Percentiles rank a stretch among this genome's conserved stretches.
phyloP scores from a whole-genome alignment of 2,888 invertebrate genomes.

The Hypercompe scribonia region DNA sequence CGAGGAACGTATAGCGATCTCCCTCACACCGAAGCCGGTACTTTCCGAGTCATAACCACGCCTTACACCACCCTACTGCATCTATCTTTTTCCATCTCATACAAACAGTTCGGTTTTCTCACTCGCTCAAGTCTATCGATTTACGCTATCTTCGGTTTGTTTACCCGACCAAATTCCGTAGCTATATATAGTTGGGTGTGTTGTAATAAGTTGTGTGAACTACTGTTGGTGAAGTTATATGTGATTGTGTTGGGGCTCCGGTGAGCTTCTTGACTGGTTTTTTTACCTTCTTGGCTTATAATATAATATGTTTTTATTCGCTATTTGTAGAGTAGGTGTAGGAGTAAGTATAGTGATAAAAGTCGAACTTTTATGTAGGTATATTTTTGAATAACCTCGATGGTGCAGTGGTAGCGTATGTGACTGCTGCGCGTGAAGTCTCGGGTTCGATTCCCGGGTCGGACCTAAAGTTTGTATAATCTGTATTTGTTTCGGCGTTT shows the following conservation, averaged over 20 bases:
- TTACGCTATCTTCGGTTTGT: slow-evolving; percentile 68
- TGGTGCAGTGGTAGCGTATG: too few species aligned
- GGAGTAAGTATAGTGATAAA: slow-evolving; percentile 11
- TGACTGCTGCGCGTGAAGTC: too few species aligned
- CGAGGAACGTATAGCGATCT: slow-evolving; percentile 53
- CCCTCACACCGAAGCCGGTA: slow-evolving; percentile 54
- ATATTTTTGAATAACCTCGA: too few species aligned
- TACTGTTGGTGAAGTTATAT: slow-evolving; percentile 65
- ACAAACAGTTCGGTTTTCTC: slow-evolving; percentile 56
- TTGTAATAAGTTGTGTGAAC: slow-evolving; percentile 70
- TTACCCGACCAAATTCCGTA: slow-evolving; percentile 76
- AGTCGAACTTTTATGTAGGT: neutral
- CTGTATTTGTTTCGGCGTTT: too few species aligned
- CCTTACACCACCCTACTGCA: slow-evolving; percentile 68
- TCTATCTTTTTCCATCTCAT: slow-evolving; percentile 64
- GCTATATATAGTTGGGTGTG: slow-evolving; percentile 63
- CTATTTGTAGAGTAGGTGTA: slow-evolving; percentile 20
- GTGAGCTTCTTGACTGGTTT: slow-evolving; percentile 22
- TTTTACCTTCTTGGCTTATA: slow-evolving; percentile 30
- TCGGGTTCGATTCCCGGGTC: too few species aligned
- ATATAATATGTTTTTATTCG: slow-evolving; percentile 42
- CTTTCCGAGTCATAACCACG: slow-evolving; percentile 68
- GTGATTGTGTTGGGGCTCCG: slow-evolving; percentile 43
- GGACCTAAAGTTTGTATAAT: too few species aligned
- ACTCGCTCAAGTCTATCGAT: slow-evolving; percentile 72